Conservation (phyloP, 2,888 invertebrate genomes). For the Cosmorhoe ocellata region DNA sequence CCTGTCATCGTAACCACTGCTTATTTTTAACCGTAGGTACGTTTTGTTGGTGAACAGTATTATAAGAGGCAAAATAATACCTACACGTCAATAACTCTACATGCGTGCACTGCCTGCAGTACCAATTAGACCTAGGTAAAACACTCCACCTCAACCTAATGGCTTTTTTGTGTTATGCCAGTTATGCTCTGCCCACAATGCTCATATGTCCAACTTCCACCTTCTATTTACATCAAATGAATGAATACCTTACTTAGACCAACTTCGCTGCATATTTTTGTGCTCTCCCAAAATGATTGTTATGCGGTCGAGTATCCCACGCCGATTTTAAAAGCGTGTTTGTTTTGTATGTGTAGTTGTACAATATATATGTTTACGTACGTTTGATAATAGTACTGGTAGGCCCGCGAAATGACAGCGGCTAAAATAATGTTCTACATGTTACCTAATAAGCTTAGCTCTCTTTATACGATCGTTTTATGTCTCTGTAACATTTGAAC, state of each 20-base stretch:
- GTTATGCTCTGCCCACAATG: slow-evolving; percentile 43
- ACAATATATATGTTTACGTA: too few relatives aligned
- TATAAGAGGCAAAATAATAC: too few relatives aligned
- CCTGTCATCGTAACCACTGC: too few relatives aligned
- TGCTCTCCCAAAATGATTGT: slow-evolving; percentile 29
- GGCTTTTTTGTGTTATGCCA: slow-evolving; percentile 57
- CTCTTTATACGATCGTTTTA: slow-evolving; percentile 10
- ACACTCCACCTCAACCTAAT: slow-evolving; percentile 46
- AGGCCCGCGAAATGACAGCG: too few relatives aligned
- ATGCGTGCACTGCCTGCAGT: slow-evolving; percentile 35
- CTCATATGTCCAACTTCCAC: slow-evolving; percentile 24
- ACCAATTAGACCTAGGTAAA: slow-evolving; percentile 38
- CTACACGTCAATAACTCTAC: slow-evolving; percentile 1
- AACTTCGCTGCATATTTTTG: slow-evolving; percentile 28
- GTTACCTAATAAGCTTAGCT: too few relatives aligned
- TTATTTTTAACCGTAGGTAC: too few relatives aligned
- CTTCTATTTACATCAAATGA: slow-evolving; percentile 29
- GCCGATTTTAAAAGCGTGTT: too few relatives aligned
- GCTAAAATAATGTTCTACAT: too few relatives aligned
- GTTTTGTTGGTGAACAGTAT: too few relatives aligned
- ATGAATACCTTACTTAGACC: slow-evolving; percentile 35
- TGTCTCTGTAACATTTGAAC: slow-evolving; percentile 30
- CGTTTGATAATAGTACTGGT: too few relatives aligned
- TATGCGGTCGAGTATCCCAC: too few relatives aligned
- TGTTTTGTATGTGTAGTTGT: too few relatives aligned